Base-by-base conservation (phyloP, 2,888 invertebrate genomes). In the Macaria notata region DNA sequence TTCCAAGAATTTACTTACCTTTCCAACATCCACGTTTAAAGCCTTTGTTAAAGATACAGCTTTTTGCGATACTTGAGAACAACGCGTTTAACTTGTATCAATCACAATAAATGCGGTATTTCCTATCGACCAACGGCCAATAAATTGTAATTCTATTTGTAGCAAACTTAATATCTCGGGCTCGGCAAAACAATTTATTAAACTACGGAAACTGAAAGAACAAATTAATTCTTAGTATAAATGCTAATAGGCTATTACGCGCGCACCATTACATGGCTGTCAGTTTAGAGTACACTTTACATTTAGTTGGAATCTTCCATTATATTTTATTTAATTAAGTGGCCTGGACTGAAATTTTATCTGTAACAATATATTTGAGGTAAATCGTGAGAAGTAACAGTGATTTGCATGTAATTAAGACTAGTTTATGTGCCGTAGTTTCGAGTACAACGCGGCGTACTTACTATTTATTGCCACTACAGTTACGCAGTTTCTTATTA, bases 161-260 rank as follows among this genome's bases (percentile, higher is more conserved):
- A 19, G 19, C 19, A 19, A 19, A 19, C 19, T 19, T 19, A 19
- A 39, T 29, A 29, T 4, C 9, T 39, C 38, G n/a, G 9, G 7
- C 5, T 30, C 5, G 38, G 3, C 38, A 36, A n/a, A 45, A 45
- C 8, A 33, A 31, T 43, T 54, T 39, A 49, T 45, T 39, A 39
- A 41, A 42, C 33, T 33, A 49, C 9, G 31, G 42, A 50, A 50
- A 43, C 36, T 50, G 9, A 31, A 19, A 9, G 19, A 43, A 47
- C 43, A 47, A 46, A 38, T 55, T 47, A 47, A 43, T 50, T 56
- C 33, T 45, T 30, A 42, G 55, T 49, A 8, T 49, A 55, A 49
- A 49, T 55, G 41, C 41, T 46, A 49, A 49, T 42, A 49, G 41
- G 31, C 49, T 44, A 55, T 49, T 55, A 49, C 30, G 41, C 6